phyloP scores from a whole-genome alignment of 2,888 invertebrate species.

The Elaeidobius kamerunicus region DNA sequence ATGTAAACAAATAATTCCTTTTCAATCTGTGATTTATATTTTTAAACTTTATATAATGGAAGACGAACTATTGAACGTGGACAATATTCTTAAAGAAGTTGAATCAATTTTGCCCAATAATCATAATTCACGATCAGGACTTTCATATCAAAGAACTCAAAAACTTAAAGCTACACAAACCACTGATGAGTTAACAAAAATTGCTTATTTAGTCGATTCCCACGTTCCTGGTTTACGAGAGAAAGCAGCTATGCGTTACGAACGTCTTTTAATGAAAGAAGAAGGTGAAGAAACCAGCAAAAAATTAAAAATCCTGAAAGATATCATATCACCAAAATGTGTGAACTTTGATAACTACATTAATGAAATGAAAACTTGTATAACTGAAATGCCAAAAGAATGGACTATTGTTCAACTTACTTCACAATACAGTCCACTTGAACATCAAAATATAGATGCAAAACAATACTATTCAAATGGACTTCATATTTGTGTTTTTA shows the following conservation, averaged over 20 bases:
- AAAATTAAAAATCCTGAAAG: conserved; percentile 35
- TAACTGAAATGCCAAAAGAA: conserved; percentile 50
- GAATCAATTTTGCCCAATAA: conserved; percentile 12
- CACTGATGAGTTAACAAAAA: conserved; percentile 41
- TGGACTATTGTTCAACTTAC: conserved; percentile 62
- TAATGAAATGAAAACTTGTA: conserved; percentile 37
- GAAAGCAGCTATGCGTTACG: conserved; percentile 40
- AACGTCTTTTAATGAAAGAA: conserved; percentile 34
- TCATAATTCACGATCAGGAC: conserved; percentile 32
- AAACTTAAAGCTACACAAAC: conserved; percentile 36
- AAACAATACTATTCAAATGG: conserved; percentile 38
- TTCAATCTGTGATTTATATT: too few species aligned
- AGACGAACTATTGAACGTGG: conserved; percentile 13
- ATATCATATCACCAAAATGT: conserved; percentile 40
- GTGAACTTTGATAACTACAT: conserved; percentile 31
- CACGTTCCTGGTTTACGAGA: conserved; percentile 43
- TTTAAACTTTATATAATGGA: too few species aligned
- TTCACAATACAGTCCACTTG: conserved; percentile 42
- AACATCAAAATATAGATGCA: conserved; percentile 36
- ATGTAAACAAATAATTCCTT: not conserved
- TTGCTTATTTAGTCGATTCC: conserved; percentile 44
- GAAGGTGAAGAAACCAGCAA: conserved; percentile 11
- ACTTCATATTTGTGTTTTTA: conserved; percentile 44
- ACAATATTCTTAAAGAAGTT: conserved; percentile 25
- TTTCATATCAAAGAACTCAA: conserved; percentile 35